phyloP scores from a whole-genome alignment of 2,888 invertebrate species.

The Diplolepis rosae region DNA sequence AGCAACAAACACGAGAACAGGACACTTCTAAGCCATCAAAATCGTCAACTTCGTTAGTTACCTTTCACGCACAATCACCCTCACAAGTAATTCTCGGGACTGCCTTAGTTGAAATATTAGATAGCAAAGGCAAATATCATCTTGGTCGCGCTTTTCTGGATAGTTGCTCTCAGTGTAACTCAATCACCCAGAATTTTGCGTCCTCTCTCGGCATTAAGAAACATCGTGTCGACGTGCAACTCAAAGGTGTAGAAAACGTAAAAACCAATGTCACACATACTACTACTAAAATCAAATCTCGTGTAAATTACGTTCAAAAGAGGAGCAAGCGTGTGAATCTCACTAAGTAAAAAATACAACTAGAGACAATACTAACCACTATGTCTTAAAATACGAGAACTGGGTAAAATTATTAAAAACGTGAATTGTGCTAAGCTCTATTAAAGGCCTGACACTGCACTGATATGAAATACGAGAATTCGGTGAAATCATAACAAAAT shows the following conservation, averaged over 20 bases:
- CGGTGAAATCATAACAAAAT: too few species aligned
- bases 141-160: too few species aligned
- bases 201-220: neutral
- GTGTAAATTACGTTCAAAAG: neutral
- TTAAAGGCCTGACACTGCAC: too few species aligned
- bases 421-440: too few species aligned
- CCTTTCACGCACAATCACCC: neutral
- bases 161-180: neutral
- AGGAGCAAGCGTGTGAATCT: neutral
- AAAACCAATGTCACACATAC: neutral
- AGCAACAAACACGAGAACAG: neutral
- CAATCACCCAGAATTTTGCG: neutral
- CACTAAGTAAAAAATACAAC: constrained; percentile 42
- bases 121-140: neutral
- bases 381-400: constrained; percentile 49
- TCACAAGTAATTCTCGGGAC: neutral
- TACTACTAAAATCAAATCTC: neutral
- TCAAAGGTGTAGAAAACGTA: neutral
- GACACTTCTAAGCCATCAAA: neutral
- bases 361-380: constrained; percentile 48
- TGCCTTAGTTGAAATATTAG: too few species aligned
- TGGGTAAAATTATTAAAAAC: too few species aligned
- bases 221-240: neutral
- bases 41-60: neutral
- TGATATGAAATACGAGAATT: too few species aligned